These are phyloP conservation scores for Noturus placidus DNA, from an alignment of 2,113 vertebrate genomes.

Conservation along the genomic window DNA sequence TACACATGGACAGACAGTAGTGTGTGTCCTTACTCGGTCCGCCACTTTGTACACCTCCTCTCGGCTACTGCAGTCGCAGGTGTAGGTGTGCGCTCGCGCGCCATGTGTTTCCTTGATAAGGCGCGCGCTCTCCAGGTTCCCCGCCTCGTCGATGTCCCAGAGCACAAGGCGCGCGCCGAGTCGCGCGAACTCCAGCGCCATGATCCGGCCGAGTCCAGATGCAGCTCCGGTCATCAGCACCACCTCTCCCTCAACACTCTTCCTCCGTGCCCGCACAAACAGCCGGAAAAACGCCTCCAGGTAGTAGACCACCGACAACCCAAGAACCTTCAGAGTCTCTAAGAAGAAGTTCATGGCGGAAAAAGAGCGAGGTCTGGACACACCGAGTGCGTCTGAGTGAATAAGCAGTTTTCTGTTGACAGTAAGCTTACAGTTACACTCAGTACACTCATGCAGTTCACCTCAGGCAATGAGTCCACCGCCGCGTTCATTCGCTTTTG, in stretches of 20 bases:
- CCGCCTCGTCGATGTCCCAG: constrained; percentile 88
- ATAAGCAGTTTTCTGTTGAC: not conserved
- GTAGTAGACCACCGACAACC: constrained; percentile 72
- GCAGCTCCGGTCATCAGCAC: constrained; percentile 87
- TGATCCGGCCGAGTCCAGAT: constrained; percentile 81
- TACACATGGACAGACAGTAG: not conserved
- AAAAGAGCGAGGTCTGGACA: not conserved
- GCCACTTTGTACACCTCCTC: constrained; percentile 83
- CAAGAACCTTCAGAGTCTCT: constrained; percentile 69
- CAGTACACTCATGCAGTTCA: not conserved
- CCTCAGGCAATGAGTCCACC: not conserved
- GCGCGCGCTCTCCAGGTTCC: constrained; percentile 74
- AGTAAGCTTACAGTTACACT: not conserved
- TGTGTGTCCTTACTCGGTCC: constrained; percentile 74
- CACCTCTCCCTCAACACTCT: constrained; percentile 80
- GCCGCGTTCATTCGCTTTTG: not conserved
- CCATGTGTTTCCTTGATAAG: constrained; percentile 66
- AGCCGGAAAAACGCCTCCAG: constrained; percentile 74
- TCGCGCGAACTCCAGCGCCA: constrained; percentile 80
- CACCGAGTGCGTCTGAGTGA: not conserved
- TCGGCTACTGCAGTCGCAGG: constrained; percentile 86
- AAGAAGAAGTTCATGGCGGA: constrained; percentile 81
- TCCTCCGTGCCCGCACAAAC: constrained; percentile 77
- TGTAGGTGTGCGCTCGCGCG: constrained; percentile 73
- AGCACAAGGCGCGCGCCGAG: constrained; percentile 79